Base-by-base conservation (phyloP, 2,797 vertebrate genomes). In the Enteromius paludinosus region DNA sequence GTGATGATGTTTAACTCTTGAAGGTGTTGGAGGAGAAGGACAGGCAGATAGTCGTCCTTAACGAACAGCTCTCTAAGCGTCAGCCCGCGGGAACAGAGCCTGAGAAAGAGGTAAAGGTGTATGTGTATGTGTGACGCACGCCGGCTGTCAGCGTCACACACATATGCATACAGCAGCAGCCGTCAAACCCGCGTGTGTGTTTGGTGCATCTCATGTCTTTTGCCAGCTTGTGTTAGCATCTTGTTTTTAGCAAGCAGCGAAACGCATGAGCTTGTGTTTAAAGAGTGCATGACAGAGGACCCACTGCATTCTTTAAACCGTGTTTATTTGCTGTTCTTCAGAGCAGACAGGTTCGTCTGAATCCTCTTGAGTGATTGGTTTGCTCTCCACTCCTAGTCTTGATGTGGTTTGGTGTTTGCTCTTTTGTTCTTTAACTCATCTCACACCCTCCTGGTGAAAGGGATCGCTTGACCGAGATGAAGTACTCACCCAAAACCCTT, bases 21-120 rank as follows among this genome's bases (percentile, higher is more conserved):
- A 95, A 95, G 92, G 94, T 97, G 88, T 94, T 98, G 94, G 93
- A 96, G 89, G 93, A 96, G 90, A 98, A 97, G 92, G 96, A 99
- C 87, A 92, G 93, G 86, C 95, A 97, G 94, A 96, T 98, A 92
- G 89, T 92, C 79, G 91, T 90, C 80, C 96, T 99, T 90, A 97
- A 95, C 92, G 96, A 98, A 74, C 94, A 98, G 91, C 94, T 97
- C 91, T 87, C 87, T 95, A 96, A 96, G 89, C 93, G 96, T 75
- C 96, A 97, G 85, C 93, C 95, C 73, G 93, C 93, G 92, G 95
- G 97, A 90, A 91, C 92, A 84, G 90, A 93, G 78, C 92, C 92
- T 88, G 94, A 97, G 89, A 96, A 97, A 91, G 96, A 98, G 96
- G 98, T 99, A 95, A 95, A 87, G 35, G 70, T 47, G 86, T 85